These are phyloP conservation scores for Pipistrellus nathusii DNA, from an alignment of 2,797 vertebrate genomes.

Conservation along the genomic window DNA sequence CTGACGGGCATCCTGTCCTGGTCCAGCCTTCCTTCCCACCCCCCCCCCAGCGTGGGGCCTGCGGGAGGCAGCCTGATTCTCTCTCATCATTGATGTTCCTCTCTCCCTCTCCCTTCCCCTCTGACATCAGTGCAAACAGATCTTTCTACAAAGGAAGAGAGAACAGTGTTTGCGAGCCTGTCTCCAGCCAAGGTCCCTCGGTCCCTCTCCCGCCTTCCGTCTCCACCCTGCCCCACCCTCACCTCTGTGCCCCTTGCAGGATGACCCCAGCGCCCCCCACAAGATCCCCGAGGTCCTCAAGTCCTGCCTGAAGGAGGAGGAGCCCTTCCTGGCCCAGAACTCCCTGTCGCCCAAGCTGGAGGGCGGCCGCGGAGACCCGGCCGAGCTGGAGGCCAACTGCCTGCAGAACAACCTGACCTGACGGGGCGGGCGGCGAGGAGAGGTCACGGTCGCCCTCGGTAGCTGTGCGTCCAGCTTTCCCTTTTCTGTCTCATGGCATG, in stretches of 20 bases:
- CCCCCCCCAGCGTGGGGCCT: too few relatives aligned
- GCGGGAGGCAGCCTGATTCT: too few relatives aligned
- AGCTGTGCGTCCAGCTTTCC: conserved; percentile 76
- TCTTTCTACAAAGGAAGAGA: too few relatives aligned
- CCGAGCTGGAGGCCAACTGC: conserved; percentile 94
- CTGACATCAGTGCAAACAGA: too few relatives aligned
- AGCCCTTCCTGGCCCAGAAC: conserved; percentile 97
- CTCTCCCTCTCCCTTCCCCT: too few relatives aligned
- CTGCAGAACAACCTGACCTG: conserved; percentile 98
- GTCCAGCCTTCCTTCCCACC: too few relatives aligned
- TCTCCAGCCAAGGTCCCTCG: neutral
- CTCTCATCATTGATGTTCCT: too few relatives aligned
- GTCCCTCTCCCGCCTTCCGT: neutral
- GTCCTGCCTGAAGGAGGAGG: conserved; percentile 94
- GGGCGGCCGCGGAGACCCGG: conserved; percentile 94
- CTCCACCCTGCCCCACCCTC: neutral
- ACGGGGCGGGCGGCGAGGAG: neutral
- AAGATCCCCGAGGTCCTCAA: conserved; percentile 98
- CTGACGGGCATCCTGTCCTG: neutral
- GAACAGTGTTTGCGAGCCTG: too few relatives aligned
- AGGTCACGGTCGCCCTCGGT: conserved; percentile 58
- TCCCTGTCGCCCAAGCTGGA: conserved; percentile 96
- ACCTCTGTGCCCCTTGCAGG: conserved; percentile 77
- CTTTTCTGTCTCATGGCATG: conserved; percentile 92
- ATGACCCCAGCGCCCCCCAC: conserved; percentile 93